Evolutionary conservation across 2,888 invertebrate species (phyloP).

Genomic region (Micoletzkya japonica): DNA sequence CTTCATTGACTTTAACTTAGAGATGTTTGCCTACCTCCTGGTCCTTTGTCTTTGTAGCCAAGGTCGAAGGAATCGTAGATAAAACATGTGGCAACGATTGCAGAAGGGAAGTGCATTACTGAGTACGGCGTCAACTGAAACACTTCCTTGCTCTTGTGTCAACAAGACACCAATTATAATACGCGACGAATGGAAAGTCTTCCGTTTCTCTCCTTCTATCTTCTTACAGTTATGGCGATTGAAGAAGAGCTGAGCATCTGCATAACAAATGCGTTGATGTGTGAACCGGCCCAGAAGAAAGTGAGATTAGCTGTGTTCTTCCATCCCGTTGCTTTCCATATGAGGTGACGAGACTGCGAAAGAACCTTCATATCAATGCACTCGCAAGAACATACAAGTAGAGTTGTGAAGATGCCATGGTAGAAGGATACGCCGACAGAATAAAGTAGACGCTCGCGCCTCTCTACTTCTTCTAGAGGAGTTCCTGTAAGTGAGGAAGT

Average conservation of each 20-base stretch:
- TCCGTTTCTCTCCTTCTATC: too few species aligned
- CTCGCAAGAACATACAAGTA: background rate
- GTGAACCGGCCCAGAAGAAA: background rate
- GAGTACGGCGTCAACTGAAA: background rate
- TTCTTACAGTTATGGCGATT: too few species aligned
- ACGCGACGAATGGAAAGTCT: too few species aligned
- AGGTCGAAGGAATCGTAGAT: background rate
- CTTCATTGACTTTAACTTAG: background rate
- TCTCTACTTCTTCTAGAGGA: background rate
- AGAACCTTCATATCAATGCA: background rate
- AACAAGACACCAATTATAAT: too few species aligned
- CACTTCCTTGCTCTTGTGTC: too few species aligned
- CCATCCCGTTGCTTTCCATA: background rate
- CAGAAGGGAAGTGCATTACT: background rate
- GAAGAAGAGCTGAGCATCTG: too few species aligned
- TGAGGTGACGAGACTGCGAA: background rate
- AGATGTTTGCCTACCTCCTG: background rate
- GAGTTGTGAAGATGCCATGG: background rate
- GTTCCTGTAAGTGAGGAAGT: background rate
- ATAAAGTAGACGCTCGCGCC: background rate
- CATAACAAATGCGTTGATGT: background rate
- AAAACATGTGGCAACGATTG: background rate
- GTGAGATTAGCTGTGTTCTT: background rate
- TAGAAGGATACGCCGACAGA: background rate
- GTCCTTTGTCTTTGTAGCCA: background rate